These are phyloP conservation scores for Trididemnum nubilum DNA, from an alignment of 23 tunicate genomes.

Conservation along the genomic window DNA sequence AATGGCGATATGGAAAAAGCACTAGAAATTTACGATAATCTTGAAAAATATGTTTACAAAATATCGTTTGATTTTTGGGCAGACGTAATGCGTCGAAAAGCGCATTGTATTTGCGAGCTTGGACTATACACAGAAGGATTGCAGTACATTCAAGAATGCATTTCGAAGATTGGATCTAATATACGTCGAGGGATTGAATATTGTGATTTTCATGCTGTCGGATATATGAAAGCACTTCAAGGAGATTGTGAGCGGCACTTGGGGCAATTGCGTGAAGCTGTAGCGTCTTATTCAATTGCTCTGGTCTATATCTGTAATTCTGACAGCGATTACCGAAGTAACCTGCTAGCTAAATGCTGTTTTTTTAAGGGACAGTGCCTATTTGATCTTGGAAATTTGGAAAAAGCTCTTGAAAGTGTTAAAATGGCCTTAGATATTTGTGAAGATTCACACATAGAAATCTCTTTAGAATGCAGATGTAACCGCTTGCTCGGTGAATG, in stretches of 20 bases:
- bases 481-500: slow-evolving; percentile 3
- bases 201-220: neutral
- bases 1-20: no score
- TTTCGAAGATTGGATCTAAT: neutral
- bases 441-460: neutral
- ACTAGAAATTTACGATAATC: no score
- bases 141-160: neutral
- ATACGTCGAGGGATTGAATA: no score
- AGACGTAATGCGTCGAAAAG: slow-evolving; percentile 12
- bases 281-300: neutral
- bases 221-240: neutral
- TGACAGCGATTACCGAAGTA: neutral
- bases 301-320: neutral
- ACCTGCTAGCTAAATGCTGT: neutral
- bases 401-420: neutral
- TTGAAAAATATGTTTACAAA: no score
- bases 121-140: neutral
- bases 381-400: neutral
- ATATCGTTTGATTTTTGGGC: no score
- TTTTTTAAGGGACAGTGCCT: neutral
- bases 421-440: neutral
- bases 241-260: slow-evolving; percentile 12
- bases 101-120: neutral
- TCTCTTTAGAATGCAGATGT: neutral
- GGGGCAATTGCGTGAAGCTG: neutral